Evolutionary conservation across 2,113 vertebrate genomes (phyloP).

Genomic region (Scalopus aquaticus): DNA sequence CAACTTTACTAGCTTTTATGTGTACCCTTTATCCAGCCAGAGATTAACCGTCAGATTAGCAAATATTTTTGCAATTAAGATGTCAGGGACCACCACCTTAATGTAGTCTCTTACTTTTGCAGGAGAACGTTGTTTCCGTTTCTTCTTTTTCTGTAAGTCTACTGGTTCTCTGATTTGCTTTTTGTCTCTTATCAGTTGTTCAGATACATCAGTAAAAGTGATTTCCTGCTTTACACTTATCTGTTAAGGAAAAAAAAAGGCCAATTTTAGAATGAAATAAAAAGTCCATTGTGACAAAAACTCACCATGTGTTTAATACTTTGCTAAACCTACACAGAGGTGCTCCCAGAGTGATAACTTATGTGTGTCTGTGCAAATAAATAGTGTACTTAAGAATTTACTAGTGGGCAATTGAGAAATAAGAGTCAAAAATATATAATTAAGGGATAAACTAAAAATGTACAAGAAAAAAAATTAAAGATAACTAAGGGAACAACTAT

Average conservation of each 20-base stretch:
- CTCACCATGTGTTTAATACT: not conserved
- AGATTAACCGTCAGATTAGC: not conserved
- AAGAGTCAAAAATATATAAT: constrained; percentile 27
- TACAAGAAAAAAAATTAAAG: constrained; percentile 44
- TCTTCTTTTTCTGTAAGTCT: constrained; percentile 97
- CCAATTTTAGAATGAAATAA: constrained; percentile 82
- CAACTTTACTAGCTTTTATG: not conserved
- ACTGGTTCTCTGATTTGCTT: constrained; percentile 92
- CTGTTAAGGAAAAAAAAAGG: constrained; percentile 88
- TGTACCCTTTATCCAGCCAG: not conserved
- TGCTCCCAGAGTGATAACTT: not conserved
- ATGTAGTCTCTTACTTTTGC: constrained; percentile 92
- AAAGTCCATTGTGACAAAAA: constrained; percentile 57
- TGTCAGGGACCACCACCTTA: constrained; percentile 60
- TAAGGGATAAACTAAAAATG: not conserved
- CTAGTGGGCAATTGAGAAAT: not conserved
- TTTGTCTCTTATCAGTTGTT: constrained; percentile 94
- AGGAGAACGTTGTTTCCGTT: constrained; percentile 98
- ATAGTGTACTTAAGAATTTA: not conserved
- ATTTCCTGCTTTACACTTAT: constrained; percentile 98
- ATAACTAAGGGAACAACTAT: too few relatives aligned
- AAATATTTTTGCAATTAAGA: not conserved
- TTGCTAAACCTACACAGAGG: not conserved
- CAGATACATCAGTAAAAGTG: constrained; percentile 93
- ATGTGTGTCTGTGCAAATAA: not conserved